phyloP scores from a whole-genome alignment of 2,888 invertebrate genomes.

The Gibbula magus region DNA sequence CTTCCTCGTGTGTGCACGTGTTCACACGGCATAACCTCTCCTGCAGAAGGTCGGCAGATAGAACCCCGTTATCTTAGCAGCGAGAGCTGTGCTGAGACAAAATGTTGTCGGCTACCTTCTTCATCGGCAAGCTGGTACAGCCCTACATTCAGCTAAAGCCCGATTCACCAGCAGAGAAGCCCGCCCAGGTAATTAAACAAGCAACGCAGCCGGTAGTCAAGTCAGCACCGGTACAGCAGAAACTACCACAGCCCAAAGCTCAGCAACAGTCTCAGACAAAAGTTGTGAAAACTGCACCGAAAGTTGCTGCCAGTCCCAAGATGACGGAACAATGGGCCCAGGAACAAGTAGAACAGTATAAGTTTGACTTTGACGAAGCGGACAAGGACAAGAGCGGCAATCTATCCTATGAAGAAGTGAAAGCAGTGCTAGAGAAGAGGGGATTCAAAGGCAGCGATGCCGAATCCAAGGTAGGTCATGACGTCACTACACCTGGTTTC shows the following conservation, averaged over 20 bases:
- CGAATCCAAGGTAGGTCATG: slow-evolving; percentile 54
- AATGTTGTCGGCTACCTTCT: slow-evolving; percentile 20
- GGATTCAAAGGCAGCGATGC: slow-evolving; percentile 63
- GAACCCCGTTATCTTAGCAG: not conserved
- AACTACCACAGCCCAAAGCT: not conserved
- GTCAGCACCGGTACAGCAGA: not conserved
- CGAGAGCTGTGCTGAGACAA: not conserved
- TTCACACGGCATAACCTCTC: too few species aligned
- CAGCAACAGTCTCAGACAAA: not conserved
- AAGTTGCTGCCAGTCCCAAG: slow-evolving; percentile 16
- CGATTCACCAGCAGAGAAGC: not conserved
- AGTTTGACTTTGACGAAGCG: slow-evolving; percentile 57
- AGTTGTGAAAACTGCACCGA: not conserved
- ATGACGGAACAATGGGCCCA: slow-evolving; percentile 56
- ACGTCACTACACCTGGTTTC: not conserved
- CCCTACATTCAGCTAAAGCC: slow-evolving; percentile 13
- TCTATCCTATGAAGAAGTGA: slow-evolving; percentile 55
- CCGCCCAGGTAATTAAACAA: not conserved
- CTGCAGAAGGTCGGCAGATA: not conserved
- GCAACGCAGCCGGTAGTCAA: not conserved
- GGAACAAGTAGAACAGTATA: slow-evolving; percentile 56
- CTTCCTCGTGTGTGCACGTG: too few species aligned
- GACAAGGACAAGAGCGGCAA: slow-evolving; percentile 63
- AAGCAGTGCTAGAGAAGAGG: slow-evolving; percentile 47
- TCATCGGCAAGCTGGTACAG: slow-evolving; percentile 12